Conservation (phyloP, 2,888 invertebrate species). For the Cantharis rufa region DNA sequence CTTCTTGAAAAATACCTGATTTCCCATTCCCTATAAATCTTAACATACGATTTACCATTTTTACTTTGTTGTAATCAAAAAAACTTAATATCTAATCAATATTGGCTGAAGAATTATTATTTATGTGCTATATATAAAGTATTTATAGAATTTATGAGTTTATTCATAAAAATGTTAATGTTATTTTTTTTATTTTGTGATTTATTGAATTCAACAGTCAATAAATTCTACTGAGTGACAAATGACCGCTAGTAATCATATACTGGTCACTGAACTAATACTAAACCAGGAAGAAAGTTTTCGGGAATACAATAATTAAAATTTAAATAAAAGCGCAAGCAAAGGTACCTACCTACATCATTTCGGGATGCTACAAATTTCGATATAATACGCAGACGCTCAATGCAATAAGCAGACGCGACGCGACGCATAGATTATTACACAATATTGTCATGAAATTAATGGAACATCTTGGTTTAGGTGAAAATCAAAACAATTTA, state of each 20-base stretch:
- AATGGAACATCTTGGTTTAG: background rate
- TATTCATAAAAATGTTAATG: background rate
- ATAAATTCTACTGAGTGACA: background rate
- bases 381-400: background rate
- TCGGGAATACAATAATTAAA: background rate
- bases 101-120: background rate
- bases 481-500: background rate
- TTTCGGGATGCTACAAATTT: background rate
- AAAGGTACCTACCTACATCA: background rate
- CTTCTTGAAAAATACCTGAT: too few species aligned
- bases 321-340: background rate
- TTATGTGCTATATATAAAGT: background rate
- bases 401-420: background rate
- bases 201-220: background rate
- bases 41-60: background rate
- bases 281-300: background rate
- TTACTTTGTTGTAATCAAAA: background rate
- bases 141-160: background rate
- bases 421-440: background rate
- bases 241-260: background rate
- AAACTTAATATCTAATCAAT: background rate
- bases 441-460: background rate
- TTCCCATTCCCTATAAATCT: too few species aligned
- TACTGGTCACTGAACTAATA: too few species aligned
- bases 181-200: background rate